Conservation (phyloP, 2,888 invertebrate species). For the Agrenia bidenticulata region DNA sequence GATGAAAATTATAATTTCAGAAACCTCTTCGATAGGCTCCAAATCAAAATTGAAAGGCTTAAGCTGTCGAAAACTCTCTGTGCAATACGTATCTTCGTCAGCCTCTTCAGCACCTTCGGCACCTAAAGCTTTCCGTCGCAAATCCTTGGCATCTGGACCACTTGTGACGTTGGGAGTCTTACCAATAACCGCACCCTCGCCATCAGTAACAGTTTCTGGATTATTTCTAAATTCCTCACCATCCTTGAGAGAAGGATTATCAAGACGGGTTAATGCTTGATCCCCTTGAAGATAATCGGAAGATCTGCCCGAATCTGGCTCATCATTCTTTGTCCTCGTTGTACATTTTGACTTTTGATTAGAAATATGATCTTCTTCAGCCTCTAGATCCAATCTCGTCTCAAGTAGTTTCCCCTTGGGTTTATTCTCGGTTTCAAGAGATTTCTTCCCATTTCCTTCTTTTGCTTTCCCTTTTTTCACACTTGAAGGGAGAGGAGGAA, state of each 20-base stretch:
- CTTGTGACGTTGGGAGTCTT: no score
- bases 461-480: not conserved
- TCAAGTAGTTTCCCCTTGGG: not conserved
- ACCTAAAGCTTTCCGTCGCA: no score
- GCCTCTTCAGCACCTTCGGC: slow-evolving; percentile 19
- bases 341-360: not conserved
- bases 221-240: no score
- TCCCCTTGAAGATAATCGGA: no score
- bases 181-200: no score
- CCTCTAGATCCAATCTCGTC: slow-evolving; percentile 8
- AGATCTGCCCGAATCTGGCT: not conserved
- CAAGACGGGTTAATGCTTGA: no score
- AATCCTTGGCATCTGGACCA: no score
- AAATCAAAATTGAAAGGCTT: slow-evolving; percentile 50
- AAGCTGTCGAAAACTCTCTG: slow-evolving; percentile 50
- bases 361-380: not conserved
- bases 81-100: slow-evolving; percentile 43
- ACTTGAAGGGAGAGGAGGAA: no score
- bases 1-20: no score
- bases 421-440: not conserved
- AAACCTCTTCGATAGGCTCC: slow-evolving; percentile 48
- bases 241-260: no score
- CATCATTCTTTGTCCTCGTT: not conserved
- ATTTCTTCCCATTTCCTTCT: not conserved
- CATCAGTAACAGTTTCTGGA: no score